Evolutionary conservation across 2,888 invertebrate genomes (phyloP).

Genomic region (Clusia tigrina): DNA sequence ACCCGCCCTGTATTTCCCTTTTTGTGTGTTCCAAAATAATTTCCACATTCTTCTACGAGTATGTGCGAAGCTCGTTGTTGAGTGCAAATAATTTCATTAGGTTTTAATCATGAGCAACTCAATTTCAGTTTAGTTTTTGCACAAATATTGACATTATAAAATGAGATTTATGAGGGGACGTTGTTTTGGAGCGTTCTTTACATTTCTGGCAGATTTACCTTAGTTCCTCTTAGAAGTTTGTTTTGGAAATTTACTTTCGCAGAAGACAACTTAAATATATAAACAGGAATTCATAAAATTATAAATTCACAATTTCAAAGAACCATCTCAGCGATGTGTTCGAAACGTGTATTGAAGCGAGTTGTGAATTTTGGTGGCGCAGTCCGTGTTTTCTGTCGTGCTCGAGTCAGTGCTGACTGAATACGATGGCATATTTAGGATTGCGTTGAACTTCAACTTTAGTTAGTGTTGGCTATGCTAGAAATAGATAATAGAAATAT

Average conservation of each 20-base stretch:
- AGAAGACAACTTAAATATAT: not conserved
- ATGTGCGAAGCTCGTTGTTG: conserved; percentile 24
- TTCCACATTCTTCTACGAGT: conserved; percentile 13
- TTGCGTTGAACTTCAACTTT: too few relatives aligned
- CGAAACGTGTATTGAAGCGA: too few relatives aligned
- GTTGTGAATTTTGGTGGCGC: too few relatives aligned
- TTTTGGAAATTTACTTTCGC: not conserved
- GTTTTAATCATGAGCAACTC: conserved; percentile 61
- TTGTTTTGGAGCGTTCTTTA: not conserved
- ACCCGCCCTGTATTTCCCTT: conserved; percentile 18
- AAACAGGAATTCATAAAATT: too few relatives aligned
- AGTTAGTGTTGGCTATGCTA: too few relatives aligned
- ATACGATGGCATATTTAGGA: too few relatives aligned
- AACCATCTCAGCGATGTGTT: too few relatives aligned
- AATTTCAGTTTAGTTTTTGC: conserved; percentile 32
- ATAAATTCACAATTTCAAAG: too few relatives aligned
- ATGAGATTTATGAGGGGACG: conserved; percentile 47
- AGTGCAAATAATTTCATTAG: conserved; percentile 63
- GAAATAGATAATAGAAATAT: too few relatives aligned
- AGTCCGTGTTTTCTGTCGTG: too few relatives aligned
- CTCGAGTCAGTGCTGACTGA: too few relatives aligned
- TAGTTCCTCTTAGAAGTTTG: conserved; percentile 3
- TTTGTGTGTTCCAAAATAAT: conserved; percentile 30
- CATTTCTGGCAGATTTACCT: conserved; percentile 8
- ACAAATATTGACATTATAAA: conserved; percentile 58